Evolutionary conservation across 2,113 vertebrate species (phyloP), one percentile per base, ranked within the genome.

Genomic region (Hiodon alosoides): DNA sequence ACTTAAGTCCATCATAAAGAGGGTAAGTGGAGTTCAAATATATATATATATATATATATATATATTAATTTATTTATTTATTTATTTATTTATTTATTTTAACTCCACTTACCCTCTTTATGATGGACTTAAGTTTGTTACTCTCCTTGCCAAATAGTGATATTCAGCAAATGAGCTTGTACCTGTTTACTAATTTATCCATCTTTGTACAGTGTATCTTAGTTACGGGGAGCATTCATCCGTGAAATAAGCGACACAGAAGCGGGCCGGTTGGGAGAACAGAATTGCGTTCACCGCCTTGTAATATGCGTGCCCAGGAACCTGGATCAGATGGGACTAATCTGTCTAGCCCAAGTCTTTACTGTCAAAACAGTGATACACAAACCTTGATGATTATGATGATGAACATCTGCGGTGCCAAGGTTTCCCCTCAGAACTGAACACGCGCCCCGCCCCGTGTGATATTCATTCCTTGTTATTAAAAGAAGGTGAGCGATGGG

Each of bases 211-310:
- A 71, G 58, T 3, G 58, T 77, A n/a, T 13, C 17, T 51, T 57
- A 48, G 61, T 75, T 77, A 61, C 64, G 55, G 64, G 69, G 7
- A 76, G 64, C 53, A 78, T 61, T 7, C 68, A 76, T 73, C 48
- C 67, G 46, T 72, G 72, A 77, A 82, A 78, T 70, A 76, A 69
- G 61, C 69, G 69, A 52, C 55, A 71, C 13, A 59, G 60, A 76
- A 48, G 31, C 14, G 67, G 4, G 0, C 31, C 7, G n/a, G 70
- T 72, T 5, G 16, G 14, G 31, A 48, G 46, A 72, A 72, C 48
- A 3, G 31, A 7, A 47, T 11, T 7, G 7, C 6, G 9, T 47
- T 8, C 70, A 7, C 11, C 4, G 2, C 9, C 9, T 46, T 58
- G 31, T 31, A 31, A 31, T 31, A 31, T 65, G 16, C 47, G 16